Conservation (phyloP, 2,888 invertebrate species). For the Nomada goodeniana region DNA sequence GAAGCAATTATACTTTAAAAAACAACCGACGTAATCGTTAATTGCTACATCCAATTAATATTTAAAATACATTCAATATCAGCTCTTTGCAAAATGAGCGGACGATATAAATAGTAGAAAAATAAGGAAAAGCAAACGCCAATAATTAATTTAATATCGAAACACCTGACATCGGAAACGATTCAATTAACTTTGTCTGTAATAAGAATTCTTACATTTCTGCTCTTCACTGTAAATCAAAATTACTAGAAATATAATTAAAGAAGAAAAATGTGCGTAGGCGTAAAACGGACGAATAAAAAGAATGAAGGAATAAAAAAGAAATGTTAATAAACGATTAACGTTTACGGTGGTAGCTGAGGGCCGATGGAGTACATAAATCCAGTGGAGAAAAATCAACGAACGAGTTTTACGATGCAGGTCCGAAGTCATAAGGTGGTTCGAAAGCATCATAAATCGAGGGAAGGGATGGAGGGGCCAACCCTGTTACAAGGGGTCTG, state of each 20-base stretch:
- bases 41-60: too few relatives aligned
- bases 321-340: conserved; percentile 20
- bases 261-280: neutral
- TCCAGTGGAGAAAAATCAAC: conserved; percentile 30
- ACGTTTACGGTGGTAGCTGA: conserved; percentile 5
- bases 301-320: conserved; percentile 9
- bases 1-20: neutral
- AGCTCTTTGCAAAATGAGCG: too few relatives aligned
- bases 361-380: conserved; percentile 40
- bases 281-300: neutral
- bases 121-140: too few relatives aligned
- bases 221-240: too few relatives aligned
- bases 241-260: neutral
- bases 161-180: too few relatives aligned
- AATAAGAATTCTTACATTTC: too few relatives aligned
- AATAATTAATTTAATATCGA: too few relatives aligned
- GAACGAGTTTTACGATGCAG: conserved; percentile 44
- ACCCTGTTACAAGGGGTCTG: conserved; percentile 45
- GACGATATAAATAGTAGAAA: too few relatives aligned
- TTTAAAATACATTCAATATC: too few relatives aligned
- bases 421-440: conserved; percentile 50
- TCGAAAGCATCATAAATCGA: conserved; percentile 52
- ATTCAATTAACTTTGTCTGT: neutral
- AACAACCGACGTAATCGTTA: neutral
- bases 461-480: conserved; percentile 32